phyloP scores from a whole-genome alignment of 2,797 vertebrate species.

The Sebastes oblongus region DNA sequence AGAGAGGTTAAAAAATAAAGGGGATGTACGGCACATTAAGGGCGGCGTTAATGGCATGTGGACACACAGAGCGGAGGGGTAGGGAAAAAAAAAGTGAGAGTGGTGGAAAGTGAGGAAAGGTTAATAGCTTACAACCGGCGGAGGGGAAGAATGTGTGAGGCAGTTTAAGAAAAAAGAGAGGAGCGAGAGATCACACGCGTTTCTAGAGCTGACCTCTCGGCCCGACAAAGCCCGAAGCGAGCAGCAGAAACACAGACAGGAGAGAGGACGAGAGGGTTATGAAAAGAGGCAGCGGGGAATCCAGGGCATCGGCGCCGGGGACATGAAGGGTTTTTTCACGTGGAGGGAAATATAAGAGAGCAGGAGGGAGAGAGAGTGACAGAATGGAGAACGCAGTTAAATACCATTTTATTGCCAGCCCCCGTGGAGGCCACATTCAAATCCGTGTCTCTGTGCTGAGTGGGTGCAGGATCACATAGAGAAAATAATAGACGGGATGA shows the following conservation, averaged over 20 bases:
- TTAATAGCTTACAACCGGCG: constrained; percentile 72
- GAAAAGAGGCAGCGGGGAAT: constrained; percentile 45
- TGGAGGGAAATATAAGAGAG: constrained; percentile 29
- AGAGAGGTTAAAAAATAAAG: constrained; percentile 5
- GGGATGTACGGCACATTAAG: neutral
- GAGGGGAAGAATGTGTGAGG: constrained; percentile 41
- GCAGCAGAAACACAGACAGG: constrained; percentile 10
- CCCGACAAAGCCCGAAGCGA: constrained; percentile 31
- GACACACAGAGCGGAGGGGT: constrained; percentile 13
- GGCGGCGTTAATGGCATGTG: constrained; percentile 36
- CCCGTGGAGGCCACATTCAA: constrained; percentile 72
- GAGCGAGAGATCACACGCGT: constrained; percentile 53
- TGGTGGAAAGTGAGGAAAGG: constrained; percentile 57
- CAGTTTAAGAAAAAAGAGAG: constrained; percentile 29
- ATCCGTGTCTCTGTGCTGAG: constrained; percentile 60
- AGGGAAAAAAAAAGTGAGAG: neutral
- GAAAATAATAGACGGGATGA: constrained; percentile 62
- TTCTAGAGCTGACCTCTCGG: constrained; percentile 58
- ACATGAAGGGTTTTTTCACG: constrained; percentile 24
- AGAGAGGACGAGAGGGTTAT: constrained; percentile 35
- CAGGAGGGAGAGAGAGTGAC: constrained; percentile 14
- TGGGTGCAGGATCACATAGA: constrained; percentile 63
- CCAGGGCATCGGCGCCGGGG: constrained; percentile 27
- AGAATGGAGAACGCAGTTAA: constrained; percentile 68
- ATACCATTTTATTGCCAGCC: constrained; percentile 76